Base-by-base conservation (phyloP, 53 echinoderm and acorn worm genomes). In the Patiria pectinifera region DNA sequence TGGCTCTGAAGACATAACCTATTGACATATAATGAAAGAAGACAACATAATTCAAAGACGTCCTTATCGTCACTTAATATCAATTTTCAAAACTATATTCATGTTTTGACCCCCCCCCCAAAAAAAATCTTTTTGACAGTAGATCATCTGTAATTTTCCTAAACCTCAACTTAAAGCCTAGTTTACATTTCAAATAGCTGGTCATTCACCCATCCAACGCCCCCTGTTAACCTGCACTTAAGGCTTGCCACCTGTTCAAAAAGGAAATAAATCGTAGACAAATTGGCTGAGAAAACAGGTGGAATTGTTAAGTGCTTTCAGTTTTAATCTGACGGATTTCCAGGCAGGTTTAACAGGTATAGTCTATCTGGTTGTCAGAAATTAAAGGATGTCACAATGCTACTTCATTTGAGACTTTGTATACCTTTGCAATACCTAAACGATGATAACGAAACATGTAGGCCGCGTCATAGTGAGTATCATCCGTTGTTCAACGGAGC, bases 251-350 rank as follows among this genome's bases (percentile, higher is more conserved):
- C 62, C 84, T 84, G 84, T 66, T 12, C 11, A 66, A 6, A 11
- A 43, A 59, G 44, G 60, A 58, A 35, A 83, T 83, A 83, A 59
- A 59, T 83, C n/a, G 58, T 60, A 58, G 83, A 60, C 60, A 58
- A 83, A 59, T 23, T 44, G 89, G 60, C 69, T 9, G 4, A 11
- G 80, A 24, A 66, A 90, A 69, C 90, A 90, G 90, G 90, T 90
- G 90, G 48, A 16, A 81, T 45, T 66, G 69, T 47, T 90, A 81
- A 78, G 58, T 44, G 62, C 77, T 62, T 90, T 26, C 21, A 69
- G 26, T 48, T 66, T 9, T 90, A 90, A 80, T 90, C 81, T 62
- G 69, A 4, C 13, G 63, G 84, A 84, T 84, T 84, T 84, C 84
- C 84, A 79, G 14, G 47, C 11, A 79, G 47, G 48, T 47, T 79